Percentiles rank a stretch among this genome's conserved stretches.
Evolutionary conservation across 92 coral and sea anemone species (phyloP).

Genomic region (Meandrina meandrites): DNA sequence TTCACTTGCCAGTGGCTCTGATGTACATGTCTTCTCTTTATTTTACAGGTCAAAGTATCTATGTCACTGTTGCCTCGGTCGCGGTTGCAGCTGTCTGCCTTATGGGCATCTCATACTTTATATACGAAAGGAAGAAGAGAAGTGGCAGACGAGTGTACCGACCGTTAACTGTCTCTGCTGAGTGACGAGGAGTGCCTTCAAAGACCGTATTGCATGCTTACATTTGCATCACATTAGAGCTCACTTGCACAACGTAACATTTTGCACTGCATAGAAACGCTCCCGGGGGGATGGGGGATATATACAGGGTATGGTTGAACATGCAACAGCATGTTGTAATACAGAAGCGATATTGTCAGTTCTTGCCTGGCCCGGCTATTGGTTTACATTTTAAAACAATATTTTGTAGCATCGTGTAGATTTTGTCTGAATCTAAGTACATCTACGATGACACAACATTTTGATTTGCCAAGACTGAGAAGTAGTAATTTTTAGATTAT

Average conservation of each 20-base stretch:
- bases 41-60: neutral
- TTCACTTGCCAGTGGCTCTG: neutral
- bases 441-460: too few species aligned
- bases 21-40: neutral
- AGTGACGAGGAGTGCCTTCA: neutral
- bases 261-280: neutral
- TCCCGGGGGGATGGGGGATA: neutral
- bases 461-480: too few species aligned
- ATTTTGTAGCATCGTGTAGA: too few species aligned
- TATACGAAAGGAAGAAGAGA: constrained; percentile 7
- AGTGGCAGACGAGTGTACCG: neutral
- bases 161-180: constrained; percentile 9
- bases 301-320: too few species aligned
- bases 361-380: too few species aligned
- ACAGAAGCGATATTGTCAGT: too few species aligned
- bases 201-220: neutral
- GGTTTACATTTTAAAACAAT: too few species aligned
- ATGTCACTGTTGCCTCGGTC: neutral
- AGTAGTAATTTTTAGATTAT: too few species aligned
- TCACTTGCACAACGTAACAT: neutral
- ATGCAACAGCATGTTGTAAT: too few species aligned
- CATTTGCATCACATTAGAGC: neutral
- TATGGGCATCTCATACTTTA: constrained; percentile 2
- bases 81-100: neutral
- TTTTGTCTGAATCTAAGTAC: too few species aligned